Evolutionary conservation across 2,113 vertebrate genomes (phyloP).

Genomic region (Lipotes vexillifer): DNA sequence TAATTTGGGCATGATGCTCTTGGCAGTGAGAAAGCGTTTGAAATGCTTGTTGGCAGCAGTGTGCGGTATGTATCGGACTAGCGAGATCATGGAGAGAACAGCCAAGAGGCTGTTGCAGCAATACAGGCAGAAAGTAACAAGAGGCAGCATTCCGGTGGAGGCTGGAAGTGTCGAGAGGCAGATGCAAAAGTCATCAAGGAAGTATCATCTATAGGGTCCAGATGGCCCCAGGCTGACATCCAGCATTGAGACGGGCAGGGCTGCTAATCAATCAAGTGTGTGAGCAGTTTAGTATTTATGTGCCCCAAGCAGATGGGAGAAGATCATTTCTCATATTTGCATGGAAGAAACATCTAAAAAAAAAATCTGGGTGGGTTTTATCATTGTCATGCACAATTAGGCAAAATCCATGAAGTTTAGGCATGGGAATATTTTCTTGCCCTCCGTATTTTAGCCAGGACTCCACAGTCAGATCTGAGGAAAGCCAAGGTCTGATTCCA

Average conservation of each 20-base stretch:
- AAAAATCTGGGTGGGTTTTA: slow-evolving; percentile 2
- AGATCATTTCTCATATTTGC: not conserved
- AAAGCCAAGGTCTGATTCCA: not conserved
- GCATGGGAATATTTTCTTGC: not conserved
- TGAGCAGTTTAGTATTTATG: not conserved
- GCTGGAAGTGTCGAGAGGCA: not conserved
- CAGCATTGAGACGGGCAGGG: not conserved
- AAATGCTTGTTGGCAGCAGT: not conserved
- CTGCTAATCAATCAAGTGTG: not conserved
- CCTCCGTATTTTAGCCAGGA: not conserved
- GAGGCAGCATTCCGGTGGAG: not conserved
- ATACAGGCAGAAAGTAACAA: not conserved
- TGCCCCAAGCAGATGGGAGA: not conserved
- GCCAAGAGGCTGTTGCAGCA: slow-evolving; percentile 28
- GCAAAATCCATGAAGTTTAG: not conserved
- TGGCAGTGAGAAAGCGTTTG: slow-evolving; percentile 7
- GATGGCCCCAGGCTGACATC: not conserved
- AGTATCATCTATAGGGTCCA: not conserved
- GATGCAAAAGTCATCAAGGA: slow-evolving; percentile 18
- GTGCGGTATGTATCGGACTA: not conserved
- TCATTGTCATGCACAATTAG: not conserved
- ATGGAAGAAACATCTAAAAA: not conserved
- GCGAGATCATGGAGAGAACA: not conserved
- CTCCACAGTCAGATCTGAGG: not conserved
- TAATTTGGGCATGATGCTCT: not conserved